Conservation (phyloP, 92 coral and sea anemone genomes). For the Parazoanthus swiftii region DNA sequence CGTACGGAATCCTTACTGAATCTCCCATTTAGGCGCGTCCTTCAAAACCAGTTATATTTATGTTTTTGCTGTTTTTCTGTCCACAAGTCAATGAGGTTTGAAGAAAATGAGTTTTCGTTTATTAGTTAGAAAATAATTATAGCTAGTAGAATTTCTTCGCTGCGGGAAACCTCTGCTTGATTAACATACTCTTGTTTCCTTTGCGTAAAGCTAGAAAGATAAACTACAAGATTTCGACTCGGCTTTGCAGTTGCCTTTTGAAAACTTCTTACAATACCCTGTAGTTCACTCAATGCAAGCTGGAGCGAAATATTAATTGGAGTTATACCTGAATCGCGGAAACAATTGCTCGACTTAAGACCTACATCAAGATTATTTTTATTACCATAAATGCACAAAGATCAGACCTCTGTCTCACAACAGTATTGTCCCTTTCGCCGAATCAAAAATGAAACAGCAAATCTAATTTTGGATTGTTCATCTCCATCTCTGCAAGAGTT, state of each 20-base stretch:
- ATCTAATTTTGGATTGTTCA: no score
- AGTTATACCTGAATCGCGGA: background rate
- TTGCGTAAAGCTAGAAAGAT: no score
- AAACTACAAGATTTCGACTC: no score
- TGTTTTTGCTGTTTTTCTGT: background rate
- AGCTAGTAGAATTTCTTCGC: background rate
- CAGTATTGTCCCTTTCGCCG: no score
- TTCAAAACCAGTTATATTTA: no score
- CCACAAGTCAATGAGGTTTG: no score
- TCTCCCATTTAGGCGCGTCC: background rate
- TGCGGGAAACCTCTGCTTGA: background rate
- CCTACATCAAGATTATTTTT: background rate
- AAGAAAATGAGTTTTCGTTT: no score
- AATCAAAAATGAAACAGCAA: no score
- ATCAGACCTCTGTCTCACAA: no score
- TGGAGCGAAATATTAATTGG: background rate
- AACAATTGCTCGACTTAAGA: background rate
- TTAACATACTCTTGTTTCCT: background rate
- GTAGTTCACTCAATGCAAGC: no score
- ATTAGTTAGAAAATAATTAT: background rate
- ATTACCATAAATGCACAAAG: background rate
- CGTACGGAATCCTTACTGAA: background rate
- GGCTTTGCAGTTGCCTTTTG: background rate
- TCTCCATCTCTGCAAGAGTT: no score
- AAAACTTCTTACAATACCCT: no score